These are phyloP conservation scores for Myotis findleyi DNA, from an alignment of 2,797 vertebrate species.

Conservation along the genomic window DNA sequence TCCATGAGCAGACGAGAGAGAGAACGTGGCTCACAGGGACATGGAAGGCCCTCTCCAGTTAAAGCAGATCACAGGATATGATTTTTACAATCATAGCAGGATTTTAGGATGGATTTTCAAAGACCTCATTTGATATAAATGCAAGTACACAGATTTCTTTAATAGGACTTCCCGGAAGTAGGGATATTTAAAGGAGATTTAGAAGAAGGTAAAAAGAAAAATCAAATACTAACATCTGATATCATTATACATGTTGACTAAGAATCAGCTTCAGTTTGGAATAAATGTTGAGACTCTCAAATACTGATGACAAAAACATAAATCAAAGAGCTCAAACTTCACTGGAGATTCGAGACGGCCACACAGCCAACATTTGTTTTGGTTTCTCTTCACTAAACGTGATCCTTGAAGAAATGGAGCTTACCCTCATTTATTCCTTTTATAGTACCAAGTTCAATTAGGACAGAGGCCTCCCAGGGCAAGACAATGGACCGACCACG, in stretches of 20 bases:
- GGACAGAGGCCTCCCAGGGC: not conserved
- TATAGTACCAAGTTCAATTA: not conserved
- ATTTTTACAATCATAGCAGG: not conserved
- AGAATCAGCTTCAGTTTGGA: not conserved
- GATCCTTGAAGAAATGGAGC: not conserved
- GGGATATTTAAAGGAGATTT: not conserved
- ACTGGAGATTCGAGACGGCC: not conserved
- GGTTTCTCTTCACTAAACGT: not conserved
- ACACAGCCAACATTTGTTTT: not conserved
- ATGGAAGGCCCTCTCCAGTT: not conserved
- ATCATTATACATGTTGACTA: not conserved
- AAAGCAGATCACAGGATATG: not conserved
- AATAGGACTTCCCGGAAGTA: not conserved
- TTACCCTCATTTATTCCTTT: not conserved
- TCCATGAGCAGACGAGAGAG: not conserved
- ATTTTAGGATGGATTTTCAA: not conserved
- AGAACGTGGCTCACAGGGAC: not conserved
- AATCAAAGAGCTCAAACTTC: not conserved
- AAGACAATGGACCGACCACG: not conserved
- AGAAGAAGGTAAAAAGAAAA: not conserved
- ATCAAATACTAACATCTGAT: not conserved
- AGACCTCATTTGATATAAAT: not conserved
- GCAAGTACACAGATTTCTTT: not conserved
- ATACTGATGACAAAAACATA: not conserved
- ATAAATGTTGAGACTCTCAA: not conserved